phyloP scores from a whole-genome alignment of 1,140 invertebrate species.

The Tetraneura akinire region DNA sequence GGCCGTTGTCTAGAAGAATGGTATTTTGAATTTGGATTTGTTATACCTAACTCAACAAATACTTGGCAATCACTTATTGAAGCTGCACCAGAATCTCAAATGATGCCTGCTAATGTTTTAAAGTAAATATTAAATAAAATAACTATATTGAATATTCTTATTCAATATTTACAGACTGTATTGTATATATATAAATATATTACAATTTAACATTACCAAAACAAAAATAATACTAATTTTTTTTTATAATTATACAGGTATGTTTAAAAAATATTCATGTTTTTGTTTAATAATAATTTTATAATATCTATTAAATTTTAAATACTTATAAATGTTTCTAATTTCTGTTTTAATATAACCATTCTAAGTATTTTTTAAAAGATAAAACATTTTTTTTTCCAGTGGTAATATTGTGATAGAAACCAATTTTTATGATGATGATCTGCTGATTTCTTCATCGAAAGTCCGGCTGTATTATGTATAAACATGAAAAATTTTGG shows the following conservation, averaged over 20 bases:
- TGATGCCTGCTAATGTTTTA: constrained; percentile 98
- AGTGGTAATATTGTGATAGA: constrained; percentile 99
- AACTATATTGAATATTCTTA: too few relatives aligned
- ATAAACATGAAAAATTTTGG: constrained; percentile 60
- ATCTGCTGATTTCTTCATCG: constrained; percentile 92
- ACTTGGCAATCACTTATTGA: constrained; percentile 99
- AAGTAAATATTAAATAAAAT: constrained; percentile 81
- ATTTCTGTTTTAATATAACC: not conserved
- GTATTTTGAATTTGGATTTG: constrained; percentile 99
- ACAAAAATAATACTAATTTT: too few relatives aligned
- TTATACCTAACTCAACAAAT: constrained; percentile 98
- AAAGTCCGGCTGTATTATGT: constrained; percentile 95
- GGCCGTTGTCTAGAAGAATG: constrained; percentile 90
- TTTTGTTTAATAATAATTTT: too few relatives aligned
- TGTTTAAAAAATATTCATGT: too few relatives aligned
- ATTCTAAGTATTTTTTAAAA: not conserved
- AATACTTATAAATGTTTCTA: too few relatives aligned
- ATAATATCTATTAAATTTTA: too few relatives aligned
- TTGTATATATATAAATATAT: too few relatives aligned
- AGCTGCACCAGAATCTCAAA: constrained; percentile 97
- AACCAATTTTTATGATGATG: constrained; percentile 97
- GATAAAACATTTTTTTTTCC: constrained; percentile 61
- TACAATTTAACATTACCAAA: too few relatives aligned
- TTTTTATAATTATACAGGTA: too few relatives aligned
- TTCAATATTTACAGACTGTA: too few relatives aligned